Base-by-base conservation (phyloP, 1,140 invertebrate genomes). In the Homarus americanus region DNA sequence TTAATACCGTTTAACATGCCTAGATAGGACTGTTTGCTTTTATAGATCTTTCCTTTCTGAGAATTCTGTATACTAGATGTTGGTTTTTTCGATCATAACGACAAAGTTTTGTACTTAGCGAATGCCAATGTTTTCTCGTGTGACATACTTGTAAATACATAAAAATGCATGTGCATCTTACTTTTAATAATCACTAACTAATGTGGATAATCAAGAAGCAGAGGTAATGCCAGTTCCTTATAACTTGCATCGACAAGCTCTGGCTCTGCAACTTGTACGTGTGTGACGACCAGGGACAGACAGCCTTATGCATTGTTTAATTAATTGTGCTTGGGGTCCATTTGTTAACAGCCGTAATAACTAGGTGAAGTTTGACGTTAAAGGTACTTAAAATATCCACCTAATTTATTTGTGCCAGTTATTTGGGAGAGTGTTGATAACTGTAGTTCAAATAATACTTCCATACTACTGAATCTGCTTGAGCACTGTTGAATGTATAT, bases 391-490 rank as follows among this genome's bases (percentile, higher is more conserved):
- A 82, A 63, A 2, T 38, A n/a, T 41, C n/a, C 40, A 34, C 24
- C 36, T 83, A 17, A 66, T 83, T 72, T 66, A 63, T 82, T 66
- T 82, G 28, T 66, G 44, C 44, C 79, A 63, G 44, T 63, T 69
- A 63, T 28, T 36, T 83, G 53, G 53, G 63, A 38, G 38, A 83
- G 38, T 83, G 36, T 41, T 40, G 32, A 83, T 83, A 66, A 63
- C 82, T 83, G 53, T 83, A 63, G 36, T 79, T 83, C 58, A 40
- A 38, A 66, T 83, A 69, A 83, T 40, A 82, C 53, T n/a, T 83
- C 34, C 53, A 83, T n/a, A 40, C 58, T 66, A 24, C 2, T 41
- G 63, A 66, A 66, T 40, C 38, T 40, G 58, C 36, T 28, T 40
- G 12, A 79, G 24, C 41, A 32, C 28, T 69, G 63, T 69, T n/a